A percentile compares a stretch with the other conserved stretches of the same genome.
phyloP scores from a whole-genome alignment of 1,140 invertebrate genomes.

The Ericerus pela region DNA sequence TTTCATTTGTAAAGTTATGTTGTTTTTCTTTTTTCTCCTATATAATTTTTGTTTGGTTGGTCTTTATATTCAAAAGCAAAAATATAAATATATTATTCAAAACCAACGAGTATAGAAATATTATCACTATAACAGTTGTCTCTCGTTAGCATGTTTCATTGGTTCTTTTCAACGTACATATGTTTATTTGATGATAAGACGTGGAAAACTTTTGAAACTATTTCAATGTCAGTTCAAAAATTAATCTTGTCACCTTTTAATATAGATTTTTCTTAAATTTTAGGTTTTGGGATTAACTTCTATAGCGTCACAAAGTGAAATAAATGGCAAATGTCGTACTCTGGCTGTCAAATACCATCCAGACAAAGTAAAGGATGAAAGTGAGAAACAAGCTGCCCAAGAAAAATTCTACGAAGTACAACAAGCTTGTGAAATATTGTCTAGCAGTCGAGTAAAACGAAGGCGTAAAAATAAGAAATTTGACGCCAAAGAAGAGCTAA shows the following conservation, averaged over 20 bases:
- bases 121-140: too few species aligned
- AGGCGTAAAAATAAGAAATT: slow-evolving; percentile 51
- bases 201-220: not conserved
- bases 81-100: too few species aligned
- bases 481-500: slow-evolving; percentile 14
- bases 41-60: too few species aligned
- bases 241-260: not conserved
- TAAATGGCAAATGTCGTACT: slow-evolving; percentile 61
- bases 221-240: too few species aligned
- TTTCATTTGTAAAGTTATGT: too few species aligned
- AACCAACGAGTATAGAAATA: too few species aligned
- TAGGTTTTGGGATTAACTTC: slow-evolving; percentile 59
- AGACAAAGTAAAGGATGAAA: slow-evolving; percentile 67
- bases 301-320: slow-evolving; percentile 66
- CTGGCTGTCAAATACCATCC: slow-evolving; percentile 82
- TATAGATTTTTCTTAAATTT: slow-evolving; percentile 13
- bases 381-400: slow-evolving; percentile 47
- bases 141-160: too few species aligned
- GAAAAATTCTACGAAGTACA: slow-evolving; percentile 86
- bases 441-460: slow-evolving; percentile 60
- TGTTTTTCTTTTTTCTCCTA: too few species aligned
- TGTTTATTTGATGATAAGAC: too few species aligned
- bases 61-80: too few species aligned
- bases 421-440: slow-evolving; percentile 78
- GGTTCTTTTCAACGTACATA: too few species aligned